Conservation (phyloP, 2,797 vertebrate species). For the Gymnodraco acuticeps region DNA sequence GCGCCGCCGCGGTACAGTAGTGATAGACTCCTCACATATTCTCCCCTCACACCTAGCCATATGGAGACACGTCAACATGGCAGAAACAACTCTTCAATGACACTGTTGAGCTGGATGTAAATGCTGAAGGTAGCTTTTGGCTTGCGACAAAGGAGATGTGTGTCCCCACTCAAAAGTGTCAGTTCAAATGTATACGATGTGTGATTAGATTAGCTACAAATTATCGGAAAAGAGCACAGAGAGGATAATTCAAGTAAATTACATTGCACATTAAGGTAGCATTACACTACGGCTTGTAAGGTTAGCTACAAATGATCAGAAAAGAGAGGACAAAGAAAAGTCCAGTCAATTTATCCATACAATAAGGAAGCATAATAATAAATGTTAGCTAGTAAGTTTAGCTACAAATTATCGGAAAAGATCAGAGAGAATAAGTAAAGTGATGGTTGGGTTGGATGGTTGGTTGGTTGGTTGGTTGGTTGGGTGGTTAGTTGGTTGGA, state of each 20-base stretch:
- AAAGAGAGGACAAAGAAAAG: too few relatives aligned
- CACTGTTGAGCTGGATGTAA: constrained; percentile 23
- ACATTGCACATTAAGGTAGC: too few relatives aligned
- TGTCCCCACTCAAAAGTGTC: background rate
- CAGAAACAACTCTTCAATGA: constrained; percentile 70
- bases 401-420: too few relatives aligned
- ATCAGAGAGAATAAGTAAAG: too few relatives aligned
- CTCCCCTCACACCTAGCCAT: constrained; percentile 76
- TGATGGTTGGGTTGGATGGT: background rate
- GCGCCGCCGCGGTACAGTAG: constrained; percentile 47
- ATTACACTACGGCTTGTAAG: too few relatives aligned
- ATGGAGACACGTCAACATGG: constrained; percentile 68
- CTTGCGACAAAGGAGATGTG: constrained; percentile 6
- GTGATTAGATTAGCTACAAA: background rate
- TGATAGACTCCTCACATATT: constrained; percentile 70
- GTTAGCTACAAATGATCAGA: too few relatives aligned
- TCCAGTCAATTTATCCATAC: too few relatives aligned
- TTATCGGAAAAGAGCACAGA: too few relatives aligned
- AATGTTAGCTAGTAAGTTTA: too few relatives aligned
- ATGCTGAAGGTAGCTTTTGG: constrained; percentile 27
- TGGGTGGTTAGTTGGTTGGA: too few relatives aligned
- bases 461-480: background rate
- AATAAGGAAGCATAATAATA: too few relatives aligned
- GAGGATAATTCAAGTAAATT: too few relatives aligned
- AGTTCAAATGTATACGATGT: background rate